Evolutionary conservation across 2,888 invertebrate species (phyloP).

Genomic region (Drosophila seclusa): DNA sequence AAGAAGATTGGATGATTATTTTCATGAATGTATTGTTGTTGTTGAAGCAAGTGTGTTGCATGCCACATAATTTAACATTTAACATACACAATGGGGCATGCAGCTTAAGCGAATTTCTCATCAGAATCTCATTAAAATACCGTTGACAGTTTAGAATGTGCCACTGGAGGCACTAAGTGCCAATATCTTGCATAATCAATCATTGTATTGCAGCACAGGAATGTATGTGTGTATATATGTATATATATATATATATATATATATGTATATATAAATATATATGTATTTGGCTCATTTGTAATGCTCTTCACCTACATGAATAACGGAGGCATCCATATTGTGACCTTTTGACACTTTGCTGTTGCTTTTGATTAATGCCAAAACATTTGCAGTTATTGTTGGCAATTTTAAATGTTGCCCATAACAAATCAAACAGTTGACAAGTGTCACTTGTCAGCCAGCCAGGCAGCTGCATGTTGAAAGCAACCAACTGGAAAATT

Average conservation of each 20-base stretch:
- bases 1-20: not conserved
- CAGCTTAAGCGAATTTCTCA: constrained; percentile 61
- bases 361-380: constrained; percentile 63
- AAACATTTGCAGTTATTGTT: constrained; percentile 46
- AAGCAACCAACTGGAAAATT: constrained; percentile 13
- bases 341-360: constrained; percentile 46
- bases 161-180: constrained; percentile 6
- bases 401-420: constrained; percentile 27
- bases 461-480: not conserved
- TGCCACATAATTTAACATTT: constrained; percentile 50
- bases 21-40: not conserved
- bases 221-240: not conserved
- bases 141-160: constrained; percentile 3
- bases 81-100: constrained; percentile 58
- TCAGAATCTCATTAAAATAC: constrained; percentile 66
- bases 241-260: not conserved
- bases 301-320: constrained; percentile 36
- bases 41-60: constrained; percentile 9
- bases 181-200: constrained; percentile 54
- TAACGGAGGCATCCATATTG: constrained; percentile 12
- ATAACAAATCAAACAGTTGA: constrained; percentile 61
- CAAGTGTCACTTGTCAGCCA: constrained; percentile 44
- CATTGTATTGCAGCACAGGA: constrained; percentile 36
- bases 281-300: constrained; percentile 42
- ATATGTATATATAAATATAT: constrained; percentile 4